Percentiles rank a stretch among this genome's conserved stretches.
These are phyloP conservation scores for Elaphurus davidianus DNA, from an alignment of 2,113 vertebrate species.

Conservation along the genomic window DNA sequence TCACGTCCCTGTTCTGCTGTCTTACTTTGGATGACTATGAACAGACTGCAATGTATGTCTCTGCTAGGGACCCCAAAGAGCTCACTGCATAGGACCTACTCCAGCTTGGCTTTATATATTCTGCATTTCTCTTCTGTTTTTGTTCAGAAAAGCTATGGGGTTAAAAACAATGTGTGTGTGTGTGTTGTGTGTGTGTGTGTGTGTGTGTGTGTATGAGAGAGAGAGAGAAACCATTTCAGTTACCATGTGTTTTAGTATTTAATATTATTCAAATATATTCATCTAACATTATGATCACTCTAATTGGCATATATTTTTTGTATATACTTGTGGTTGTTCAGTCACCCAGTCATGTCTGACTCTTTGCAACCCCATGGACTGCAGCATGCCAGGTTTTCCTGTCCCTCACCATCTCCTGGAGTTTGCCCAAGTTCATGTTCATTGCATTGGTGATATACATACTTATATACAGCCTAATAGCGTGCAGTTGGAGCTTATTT, in stretches of 20 bases:
- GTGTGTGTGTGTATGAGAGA: background rate
- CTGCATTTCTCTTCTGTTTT: background rate
- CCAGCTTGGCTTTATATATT: background rate
- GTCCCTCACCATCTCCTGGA: background rate
- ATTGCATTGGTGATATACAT: background rate
- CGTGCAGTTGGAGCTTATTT: background rate
- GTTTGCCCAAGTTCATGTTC: background rate
- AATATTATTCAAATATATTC: background rate
- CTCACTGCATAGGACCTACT: background rate
- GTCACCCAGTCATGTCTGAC: background rate
- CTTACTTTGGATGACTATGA: background rate
- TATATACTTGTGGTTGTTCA: background rate
- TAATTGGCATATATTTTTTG: background rate
- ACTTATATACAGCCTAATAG: background rate
- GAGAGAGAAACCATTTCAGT: background rate
- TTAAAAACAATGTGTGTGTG: background rate
- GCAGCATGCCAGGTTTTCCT: background rate
- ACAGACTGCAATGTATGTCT: background rate
- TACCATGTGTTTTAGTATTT: background rate
- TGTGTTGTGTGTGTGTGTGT: background rate
- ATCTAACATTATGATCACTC: background rate
- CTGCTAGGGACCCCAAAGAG: background rate
- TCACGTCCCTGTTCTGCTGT: background rate
- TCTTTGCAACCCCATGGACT: background rate
- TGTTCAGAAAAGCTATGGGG: background rate